Evolutionary conservation across 2,888 invertebrate species (phyloP).

Genomic region (Cephalotes varians): DNA sequence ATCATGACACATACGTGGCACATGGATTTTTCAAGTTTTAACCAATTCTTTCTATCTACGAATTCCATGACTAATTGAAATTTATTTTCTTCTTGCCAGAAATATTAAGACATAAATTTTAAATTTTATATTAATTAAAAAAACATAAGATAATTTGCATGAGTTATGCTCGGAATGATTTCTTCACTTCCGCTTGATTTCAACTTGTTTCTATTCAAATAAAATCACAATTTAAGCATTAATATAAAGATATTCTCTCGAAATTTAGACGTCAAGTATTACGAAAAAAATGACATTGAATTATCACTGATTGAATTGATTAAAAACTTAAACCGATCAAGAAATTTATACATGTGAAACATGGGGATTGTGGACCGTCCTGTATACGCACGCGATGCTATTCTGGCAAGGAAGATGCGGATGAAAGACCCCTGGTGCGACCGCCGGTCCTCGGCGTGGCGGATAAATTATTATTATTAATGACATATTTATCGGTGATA

Average conservation of each 20-base stretch:
- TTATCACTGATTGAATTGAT: conserved; percentile 22
- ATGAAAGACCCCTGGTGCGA: conserved; percentile 58
- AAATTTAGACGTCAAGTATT: neutral
- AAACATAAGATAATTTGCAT: conserved; percentile 1
- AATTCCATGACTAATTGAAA: conserved; percentile 15
- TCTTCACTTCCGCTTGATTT: neutral
- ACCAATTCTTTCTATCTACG: neutral
- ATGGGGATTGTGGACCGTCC: neutral
- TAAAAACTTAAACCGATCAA: neutral
- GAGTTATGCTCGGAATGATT: neutral
- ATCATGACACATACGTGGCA: conserved; percentile 63
- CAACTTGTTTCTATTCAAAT: neutral
- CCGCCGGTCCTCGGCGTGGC: conserved; percentile 62
- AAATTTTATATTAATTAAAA: neutral
- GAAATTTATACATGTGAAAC: neutral
- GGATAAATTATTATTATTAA: conserved; percentile 79
- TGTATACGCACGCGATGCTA: conserved; percentile 33
- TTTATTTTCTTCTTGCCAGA: neutral
- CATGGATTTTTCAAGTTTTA: conserved; percentile 11
- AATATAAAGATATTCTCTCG: neutral
- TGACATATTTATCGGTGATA: conserved; percentile 78
- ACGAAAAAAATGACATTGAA: neutral
- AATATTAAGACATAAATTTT: conserved; percentile 24
- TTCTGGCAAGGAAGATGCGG: conserved; percentile 35
- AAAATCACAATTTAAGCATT: neutral